Percentiles rank a stretch among this genome's conserved stretches.
phyloP scores from a whole-genome alignment of 92 coral and sea anemone species.

The Scolanthus callimorphus region DNA sequence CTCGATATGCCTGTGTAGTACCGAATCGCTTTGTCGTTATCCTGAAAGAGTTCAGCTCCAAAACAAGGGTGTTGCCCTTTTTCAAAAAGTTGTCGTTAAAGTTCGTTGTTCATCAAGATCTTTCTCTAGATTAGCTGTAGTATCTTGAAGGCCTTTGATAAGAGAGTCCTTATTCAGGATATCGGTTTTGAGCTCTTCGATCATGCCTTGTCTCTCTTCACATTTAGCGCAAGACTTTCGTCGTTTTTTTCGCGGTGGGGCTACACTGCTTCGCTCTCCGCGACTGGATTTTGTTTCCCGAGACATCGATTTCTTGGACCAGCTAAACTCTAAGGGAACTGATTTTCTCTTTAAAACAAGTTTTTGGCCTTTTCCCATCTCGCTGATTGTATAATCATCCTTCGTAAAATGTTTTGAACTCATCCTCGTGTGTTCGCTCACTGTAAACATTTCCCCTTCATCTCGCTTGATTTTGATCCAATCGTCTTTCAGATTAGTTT shows the following conservation, averaged over 20 bases:
- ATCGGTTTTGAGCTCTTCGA: constrained; percentile 16
- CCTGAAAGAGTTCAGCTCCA: no score
- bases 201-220: constrained; percentile 19
- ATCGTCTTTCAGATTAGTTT: no score
- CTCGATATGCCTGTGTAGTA: constrained; percentile 26
- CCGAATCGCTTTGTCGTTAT: no score
- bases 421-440: constrained; percentile 21
- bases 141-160: constrained; percentile 26
- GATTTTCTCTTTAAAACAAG: constrained; percentile 17
- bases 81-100: constrained; percentile 13
- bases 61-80: constrained; percentile 32
- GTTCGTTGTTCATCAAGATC: constrained; percentile 11
- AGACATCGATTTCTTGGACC: constrained; percentile 8
- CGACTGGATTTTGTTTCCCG: constrained; percentile 29
- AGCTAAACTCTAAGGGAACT: constrained; percentile 12
- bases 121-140: constrained; percentile 11
- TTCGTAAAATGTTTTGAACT: constrained; percentile 28
- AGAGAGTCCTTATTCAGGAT: constrained; percentile 12
- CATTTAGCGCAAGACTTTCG: constrained; percentile 27
- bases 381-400: constrained; percentile 34
- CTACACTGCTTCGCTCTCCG: constrained; percentile 15
- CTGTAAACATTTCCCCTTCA: constrained; percentile 12
- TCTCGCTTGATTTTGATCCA: no score
- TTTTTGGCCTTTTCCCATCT: constrained; percentile 35
- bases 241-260: constrained; percentile 4